Percentiles rank a stretch among this genome's conserved stretches.
phyloP scores from a whole-genome alignment of 2,888 invertebrate species.

The Limulus polyphemus region DNA sequence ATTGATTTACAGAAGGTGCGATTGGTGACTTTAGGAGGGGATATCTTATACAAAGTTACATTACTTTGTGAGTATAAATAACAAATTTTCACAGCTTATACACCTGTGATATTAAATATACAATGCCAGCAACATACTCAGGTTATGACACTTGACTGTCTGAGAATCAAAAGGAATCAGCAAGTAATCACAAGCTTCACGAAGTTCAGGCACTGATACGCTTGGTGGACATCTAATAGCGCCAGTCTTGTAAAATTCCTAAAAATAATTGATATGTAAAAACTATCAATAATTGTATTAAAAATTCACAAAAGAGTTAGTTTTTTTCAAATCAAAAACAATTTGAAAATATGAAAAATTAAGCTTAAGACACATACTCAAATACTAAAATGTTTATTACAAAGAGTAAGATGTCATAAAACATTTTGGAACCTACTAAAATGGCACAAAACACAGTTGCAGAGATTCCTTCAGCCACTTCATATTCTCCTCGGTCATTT shows the following conservation, averaged over 20 bases:
- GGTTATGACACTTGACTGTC: conserved; percentile 89
- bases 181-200: conserved; percentile 97
- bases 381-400: background rate
- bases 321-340: background rate
- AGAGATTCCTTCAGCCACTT: conserved; percentile 92
- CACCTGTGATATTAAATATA: background rate
- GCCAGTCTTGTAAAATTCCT: conserved; percentile 83
- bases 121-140: conserved; percentile 51
- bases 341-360: background rate
- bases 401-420: conserved; percentile 1
- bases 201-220: conserved; percentile 85
- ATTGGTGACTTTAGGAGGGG: no score
- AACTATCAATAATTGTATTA: background rate
- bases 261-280: conserved; percentile 3
- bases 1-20: no score
- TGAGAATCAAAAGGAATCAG: conserved; percentile 93
- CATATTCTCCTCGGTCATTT: conserved; percentile 92
- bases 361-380: background rate
- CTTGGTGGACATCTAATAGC: conserved; percentile 87
- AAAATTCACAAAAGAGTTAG: conserved; percentile 7
- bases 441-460: conserved; percentile 90
- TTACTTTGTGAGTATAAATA: conserved; percentile 4
- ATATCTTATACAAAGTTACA: no score
- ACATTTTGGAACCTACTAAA: conserved; percentile 41
- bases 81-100: background rate